Evolutionary conservation across 2,888 invertebrate genomes (phyloP), one percentile per base, ranked within the genome.

Genomic region (Acrobeloides nanus): DNA sequence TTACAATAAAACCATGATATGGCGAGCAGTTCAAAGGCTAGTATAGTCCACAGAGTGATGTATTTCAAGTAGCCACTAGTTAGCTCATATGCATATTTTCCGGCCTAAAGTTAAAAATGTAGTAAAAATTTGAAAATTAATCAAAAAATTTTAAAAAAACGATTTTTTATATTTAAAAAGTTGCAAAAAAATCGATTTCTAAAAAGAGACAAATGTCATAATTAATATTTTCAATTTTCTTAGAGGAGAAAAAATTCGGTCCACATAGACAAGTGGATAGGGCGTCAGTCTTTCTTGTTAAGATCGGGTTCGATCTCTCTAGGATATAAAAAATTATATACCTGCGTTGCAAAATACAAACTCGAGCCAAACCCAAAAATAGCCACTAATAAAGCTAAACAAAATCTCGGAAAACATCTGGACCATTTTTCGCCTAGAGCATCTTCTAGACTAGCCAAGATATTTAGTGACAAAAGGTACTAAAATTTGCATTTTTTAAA

Each of bases 1-100:
- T 64, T 33, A 68, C 73, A 74, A 50, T 73, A 73, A 46, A 72
- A 64, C 71, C 71, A 73, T 7, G 64, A 58, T 24, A 68, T 59
- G 29, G 69, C 68, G 21, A 73, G 51, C 10, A 74, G 39, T 38
- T 73, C 72, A 33, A 58, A 61, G 8, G 65, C 57, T 12, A 74
- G 53, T 26, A 73, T 66, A 25, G 61, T 54, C 60, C 62, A 68
- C 31, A 70, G 57, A 2, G 73, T 66, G 20, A 67, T 45, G 46
- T 69, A 68, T 34, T 64, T 61, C 33, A 73, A 56, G 51, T 57
- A 73, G 27, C 66, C 62, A 12, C 62, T 57, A 24, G 62, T 54
- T 38, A 73, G 51, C 37, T 67, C 68, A 45, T 70, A 63, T 12
- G 66, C 64, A 45, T 68, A 62, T 15, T 57, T 45, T 20, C 73